Percentiles rank a stretch among this genome's conserved stretches.
These are phyloP conservation scores for Drusus annulatus DNA, from an alignment of 1,140 invertebrate genomes.

Conservation along the genomic window DNA sequence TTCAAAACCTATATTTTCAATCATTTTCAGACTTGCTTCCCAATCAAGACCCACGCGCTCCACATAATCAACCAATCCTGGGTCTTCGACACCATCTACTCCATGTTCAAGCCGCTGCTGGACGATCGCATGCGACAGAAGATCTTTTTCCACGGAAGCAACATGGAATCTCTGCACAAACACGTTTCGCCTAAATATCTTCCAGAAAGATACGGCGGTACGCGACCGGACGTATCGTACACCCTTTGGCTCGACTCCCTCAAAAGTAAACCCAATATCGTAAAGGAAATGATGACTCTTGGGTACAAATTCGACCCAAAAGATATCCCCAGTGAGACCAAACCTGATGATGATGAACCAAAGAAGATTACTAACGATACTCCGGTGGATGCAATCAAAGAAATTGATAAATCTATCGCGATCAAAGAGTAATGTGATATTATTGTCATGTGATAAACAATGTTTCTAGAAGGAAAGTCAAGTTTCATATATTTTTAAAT, in stretches of 20 bases:
- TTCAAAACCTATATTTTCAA: too few species aligned
- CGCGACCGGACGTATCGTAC: conserved; percentile 80
- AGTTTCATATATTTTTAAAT: too few species aligned
- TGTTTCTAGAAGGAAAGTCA: too few species aligned
- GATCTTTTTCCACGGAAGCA: conserved; percentile 83
- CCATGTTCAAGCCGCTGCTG: conserved; percentile 83
- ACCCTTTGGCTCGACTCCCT: conserved; percentile 81
- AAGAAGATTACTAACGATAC: not conserved
- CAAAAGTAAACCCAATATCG: conserved; percentile 71
- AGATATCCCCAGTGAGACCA: conserved; percentile 38
- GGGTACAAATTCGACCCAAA: conserved; percentile 72
- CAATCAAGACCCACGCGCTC: conserved; percentile 80
- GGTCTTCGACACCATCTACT: conserved; percentile 84
- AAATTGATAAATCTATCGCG: not conserved
- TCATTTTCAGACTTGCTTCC: conserved; percentile 77
- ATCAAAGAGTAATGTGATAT: not conserved
- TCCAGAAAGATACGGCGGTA: conserved; percentile 81
- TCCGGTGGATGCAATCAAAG: conserved; percentile 14
- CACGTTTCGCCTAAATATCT: conserved; percentile 80
- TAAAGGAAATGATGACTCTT: conserved; percentile 76
- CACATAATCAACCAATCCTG: conserved; percentile 86
- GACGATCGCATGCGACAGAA: conserved; percentile 78
- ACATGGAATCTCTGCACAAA: conserved; percentile 83
- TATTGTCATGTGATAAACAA: not conserved
- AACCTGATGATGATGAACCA: not conserved